Base-by-base conservation (phyloP, 1,140 invertebrate species). In the Planococcus citri region DNA sequence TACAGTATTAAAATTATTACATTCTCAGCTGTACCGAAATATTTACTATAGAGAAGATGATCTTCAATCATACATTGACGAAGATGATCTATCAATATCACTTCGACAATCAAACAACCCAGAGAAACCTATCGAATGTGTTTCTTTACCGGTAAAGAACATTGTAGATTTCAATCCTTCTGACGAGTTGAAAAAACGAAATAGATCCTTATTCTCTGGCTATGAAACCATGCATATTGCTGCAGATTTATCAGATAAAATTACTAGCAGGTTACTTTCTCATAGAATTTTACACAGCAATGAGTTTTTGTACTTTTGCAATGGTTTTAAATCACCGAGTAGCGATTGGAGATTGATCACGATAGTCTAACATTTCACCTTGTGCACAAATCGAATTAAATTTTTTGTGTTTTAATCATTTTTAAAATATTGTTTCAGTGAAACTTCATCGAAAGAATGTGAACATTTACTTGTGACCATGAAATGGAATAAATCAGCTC, bases 401-500 rank as follows among this genome's bases (percentile, higher is more conserved):
- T n/a, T n/a, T n/a, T n/a, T n/a, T n/a, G n/a, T n/a, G n/a, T n/a
- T n/a, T n/a, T n/a, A n/a, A n/a, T n/a, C n/a, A n/a, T n/a, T n/a
- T n/a, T n/a, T n/a, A n/a, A n/a, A n/a, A n/a, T n/a, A n/a, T n/a
- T n/a, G n/a, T 33, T 33, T 33, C 20, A 64, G 60, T 25, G 14
- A 64, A 25, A 64, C 12, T n/a, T n/a, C 24, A 3, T 1, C 10
- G 4, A 14, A 25, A 10, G 60, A 64, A 20, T 6, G 17, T 21
- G 60, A 64, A 25, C 22, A 64, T 64, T 64, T 64, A 64, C 24
- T 64, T 3, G 60, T 64, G 12, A 64, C 60, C 2, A 64, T 64
- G 1, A 64, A 64, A 64, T 64, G 60, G 60, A 64, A 64, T 25
- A 27, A 64, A 17, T 27, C 10, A 25, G 20, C 60, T 22, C 20